Evolutionary conservation across 2,888 invertebrate genomes (phyloP).

Genomic region (Leucophenga montana): DNA sequence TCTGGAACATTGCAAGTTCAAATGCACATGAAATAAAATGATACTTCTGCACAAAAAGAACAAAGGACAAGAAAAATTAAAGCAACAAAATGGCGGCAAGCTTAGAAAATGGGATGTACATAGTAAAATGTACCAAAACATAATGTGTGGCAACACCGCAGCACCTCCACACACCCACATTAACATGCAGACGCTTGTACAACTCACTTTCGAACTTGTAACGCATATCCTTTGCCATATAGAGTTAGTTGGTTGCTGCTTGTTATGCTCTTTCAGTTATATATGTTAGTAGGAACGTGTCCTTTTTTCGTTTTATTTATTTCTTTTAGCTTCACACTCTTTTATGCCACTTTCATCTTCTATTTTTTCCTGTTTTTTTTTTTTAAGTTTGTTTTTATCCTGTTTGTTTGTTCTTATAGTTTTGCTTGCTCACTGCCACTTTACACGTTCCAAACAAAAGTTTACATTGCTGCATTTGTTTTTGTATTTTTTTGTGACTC

Average conservation of each 20-base stretch:
- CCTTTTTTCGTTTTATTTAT: conserved; percentile 36
- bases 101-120: not conserved
- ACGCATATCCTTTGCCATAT: conserved; percentile 9
- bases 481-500: not conserved
- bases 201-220: conserved; percentile 29
- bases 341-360: not conserved
- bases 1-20: conserved; percentile 13
- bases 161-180: not conserved
- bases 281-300: conserved; percentile 44
- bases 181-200: conserved; percentile 7
- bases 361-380: not conserved
- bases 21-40: conserved; percentile 24
- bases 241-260: too few relatives aligned
- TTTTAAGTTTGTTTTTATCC: not conserved
- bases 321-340: conserved; percentile 28
- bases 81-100: not conserved
- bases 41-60: not conserved
- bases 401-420: conserved; percentile 15
- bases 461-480: conserved; percentile 17
- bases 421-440: conserved; percentile 22
- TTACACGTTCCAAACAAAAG: conserved; percentile 25
- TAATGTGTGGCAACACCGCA: not conserved
- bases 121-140: not conserved
- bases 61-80: too few relatives aligned
- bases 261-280: conserved; percentile 27